Base-by-base conservation (phyloP, 2,113 vertebrate genomes). In the Nanger granti region DNA sequence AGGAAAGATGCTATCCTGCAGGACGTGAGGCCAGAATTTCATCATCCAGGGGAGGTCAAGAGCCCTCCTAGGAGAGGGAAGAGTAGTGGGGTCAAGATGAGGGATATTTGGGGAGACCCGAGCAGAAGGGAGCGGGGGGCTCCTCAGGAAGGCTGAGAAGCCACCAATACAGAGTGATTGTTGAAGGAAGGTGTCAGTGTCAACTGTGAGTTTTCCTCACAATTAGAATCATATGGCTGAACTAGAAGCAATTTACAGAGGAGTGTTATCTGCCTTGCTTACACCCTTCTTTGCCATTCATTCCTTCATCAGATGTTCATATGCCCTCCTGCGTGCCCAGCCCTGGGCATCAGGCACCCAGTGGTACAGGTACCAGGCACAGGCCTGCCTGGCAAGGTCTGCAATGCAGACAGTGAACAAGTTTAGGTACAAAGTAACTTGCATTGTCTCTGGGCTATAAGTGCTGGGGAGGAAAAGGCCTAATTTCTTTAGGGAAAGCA, bases 1-100 rank as follows among this genome's bases (percentile, higher is more conserved):
- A 89, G 96, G 97, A 96, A 98, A 55, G 93, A 88, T 44, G 95
- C 93, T 66, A 5, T 28, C 37, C 44, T 20, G 89, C 10, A 89
- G 44, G 84, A 84, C 4, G 9, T 7, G 17, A 94, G 49, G 24
- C 44, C 0, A 14, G 79, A 52, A 87, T 89, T 60, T 13, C 31
- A 28, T 52, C 83, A 17, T 54, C 34, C 34, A 14, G 57, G 28
- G 55, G 79, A 89, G 59, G 91, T 66, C 22, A 4, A 22, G 44
- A 90, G 60, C 20, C 22, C 18, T 73, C 49, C 73, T 20, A n/a
- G 47, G 87, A 62, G 79, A 59, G 37, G 79, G n/a, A 52, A 49
- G 73, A 49, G 44, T n/a, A 28, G 52, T 12, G 1, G 88, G 12
- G 26, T 28, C n/a, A 41, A 47, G 82, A 24, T 0, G 7, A 95